Evolutionary conservation across 2,888 invertebrate genomes (phyloP), one percentile per base, ranked within the genome.

Genomic region (Zaprionus obscuricornis): DNA sequence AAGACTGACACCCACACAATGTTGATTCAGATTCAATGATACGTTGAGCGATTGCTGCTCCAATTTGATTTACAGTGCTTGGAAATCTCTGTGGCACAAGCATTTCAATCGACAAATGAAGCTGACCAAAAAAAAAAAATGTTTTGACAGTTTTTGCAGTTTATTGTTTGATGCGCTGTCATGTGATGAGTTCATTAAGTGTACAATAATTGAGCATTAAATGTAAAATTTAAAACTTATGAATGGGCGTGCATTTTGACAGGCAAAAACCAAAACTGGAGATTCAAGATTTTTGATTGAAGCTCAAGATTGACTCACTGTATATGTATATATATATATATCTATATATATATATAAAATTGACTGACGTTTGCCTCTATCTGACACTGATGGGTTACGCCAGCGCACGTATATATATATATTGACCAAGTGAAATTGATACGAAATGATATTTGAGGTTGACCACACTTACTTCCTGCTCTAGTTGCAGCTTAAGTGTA

Each of bases 181-280:
- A 68, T 79, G 86, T 85, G 87, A 88, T 85, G 88, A 87, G 82
- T 87, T 87, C 79, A 87, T 87, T 87, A 87, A 75, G 81, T 69
- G 68, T 66, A 69, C 78, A 79, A 77, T 84, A 85, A 86, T 85
- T 86, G 79, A 85, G 86, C 84, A 58, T 72, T 84, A 85, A 83
- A 85, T 66, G 84, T 71, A 54, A 45, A 62, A 54, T 57, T 39
- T 26, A 33, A 42, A 31, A 34, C 66, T 74, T 62, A 70, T 77
- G 76, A 85, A 77, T 77, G 83, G 77, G 77, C 77, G 85, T 83
- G 79, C 79, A 54, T 66, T 85, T 77, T 77, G 76, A 82, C 85
- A 82, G 76, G 36, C 36, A 16, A 18, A 37, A n/a, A n/a, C n/a
- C n/a, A n/a, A n/a, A n/a, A n/a, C n/a, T n/a, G n/a, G n/a, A n/a